A percentile compares a stretch with the other conserved stretches of the same genome.
Evolutionary conservation across 2,797 vertebrate species (phyloP).

Genomic region (Erpetoichthys calabaricus): DNA sequence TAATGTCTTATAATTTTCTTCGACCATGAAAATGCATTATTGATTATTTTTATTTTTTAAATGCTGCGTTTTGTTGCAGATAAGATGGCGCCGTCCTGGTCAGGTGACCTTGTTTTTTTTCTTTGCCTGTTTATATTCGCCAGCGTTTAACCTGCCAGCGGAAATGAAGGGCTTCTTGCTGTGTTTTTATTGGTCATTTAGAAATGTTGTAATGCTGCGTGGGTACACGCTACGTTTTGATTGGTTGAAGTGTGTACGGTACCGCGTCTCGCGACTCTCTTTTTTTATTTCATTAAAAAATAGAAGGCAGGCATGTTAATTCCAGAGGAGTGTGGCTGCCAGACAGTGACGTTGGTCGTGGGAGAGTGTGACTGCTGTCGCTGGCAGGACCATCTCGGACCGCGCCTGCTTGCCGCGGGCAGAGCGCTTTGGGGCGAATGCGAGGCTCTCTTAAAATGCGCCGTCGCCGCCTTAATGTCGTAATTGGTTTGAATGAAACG

Average conservation of each 20-base stretch:
- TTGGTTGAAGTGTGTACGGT: slow-evolving; percentile 6
- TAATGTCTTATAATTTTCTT: slow-evolving; percentile 37
- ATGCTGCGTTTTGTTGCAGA: slow-evolving; percentile 24
- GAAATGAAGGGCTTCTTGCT: slow-evolving; percentile 18
- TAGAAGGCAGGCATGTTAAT: slow-evolving; percentile 4
- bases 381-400: background rate
- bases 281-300: slow-evolving; percentile 10
- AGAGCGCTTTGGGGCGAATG: too few relatives aligned
- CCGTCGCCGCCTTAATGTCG: too few relatives aligned
- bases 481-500: too few relatives aligned
- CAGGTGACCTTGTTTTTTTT: slow-evolving; percentile 35
- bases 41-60: slow-evolving; percentile 24
- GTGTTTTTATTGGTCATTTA: slow-evolving; percentile 14
- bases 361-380: background rate
- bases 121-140: slow-evolving; percentile 15
- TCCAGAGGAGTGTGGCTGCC: slow-evolving; percentile 5
- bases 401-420: too few relatives aligned
- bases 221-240: too few relatives aligned
- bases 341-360: background rate
- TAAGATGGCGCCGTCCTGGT: slow-evolving; percentile 36
- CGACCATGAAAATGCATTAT: slow-evolving; percentile 29
- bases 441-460: too few relatives aligned
- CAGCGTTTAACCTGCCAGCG: slow-evolving; percentile 17
- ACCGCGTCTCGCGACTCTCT: slow-evolving; percentile 3
- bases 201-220: slow-evolving; percentile 1